Evolutionary conservation across 2,113 vertebrate species (phyloP), one percentile per base, ranked within the genome.

Genomic region (Hemiprocne comata): DNA sequence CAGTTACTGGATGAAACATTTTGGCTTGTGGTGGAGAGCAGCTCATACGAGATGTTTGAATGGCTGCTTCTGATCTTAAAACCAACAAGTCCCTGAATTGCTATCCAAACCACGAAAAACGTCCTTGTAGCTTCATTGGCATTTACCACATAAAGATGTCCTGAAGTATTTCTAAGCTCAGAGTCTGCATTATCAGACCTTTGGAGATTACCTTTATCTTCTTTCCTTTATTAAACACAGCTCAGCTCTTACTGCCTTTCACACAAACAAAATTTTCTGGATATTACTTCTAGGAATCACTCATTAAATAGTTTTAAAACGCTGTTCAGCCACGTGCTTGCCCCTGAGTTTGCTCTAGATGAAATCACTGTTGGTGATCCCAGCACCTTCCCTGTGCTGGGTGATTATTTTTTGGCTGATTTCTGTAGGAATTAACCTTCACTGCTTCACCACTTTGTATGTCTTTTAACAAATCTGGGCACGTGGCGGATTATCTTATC

Each of bases 161-260:
- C 64, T 18, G 7, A 67, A 48, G 72, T 62, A 9, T 70, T 46
- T 40, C 76, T 65, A 21, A 87, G 57, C 76, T 21, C 54, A 60
- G 53, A 46, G 36, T 13, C 87, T 77, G 74, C 42, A 11, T 85
- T 91, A 82, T 64, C 92, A 85, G 86, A 48, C 55, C 65, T 90
- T 80, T 64, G 76, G 86, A 88, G 92, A 90, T 89, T 62, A 60
- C 65, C 73, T 93, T 90, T 90, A 62, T 88, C 90, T 80, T 70
- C 69, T 83, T 84, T 62, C 73, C 73, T 51, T 75, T 71, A 19
- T 93, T 92, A 94, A 86, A 77, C 48, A 67, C 3, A 86, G 79
- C 79, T 89, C 83, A 60, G 79, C 83, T 92, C 51, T 48, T 75
- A 31, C 85, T 81, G 88, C 26, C 64, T 92, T 76, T 40, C 85